Percentiles rank a stretch among this genome's conserved stretches.
Evolutionary conservation across 53 echinoderm and acorn worm genomes (phyloP).

Genomic region (Antedon mediterranea): DNA sequence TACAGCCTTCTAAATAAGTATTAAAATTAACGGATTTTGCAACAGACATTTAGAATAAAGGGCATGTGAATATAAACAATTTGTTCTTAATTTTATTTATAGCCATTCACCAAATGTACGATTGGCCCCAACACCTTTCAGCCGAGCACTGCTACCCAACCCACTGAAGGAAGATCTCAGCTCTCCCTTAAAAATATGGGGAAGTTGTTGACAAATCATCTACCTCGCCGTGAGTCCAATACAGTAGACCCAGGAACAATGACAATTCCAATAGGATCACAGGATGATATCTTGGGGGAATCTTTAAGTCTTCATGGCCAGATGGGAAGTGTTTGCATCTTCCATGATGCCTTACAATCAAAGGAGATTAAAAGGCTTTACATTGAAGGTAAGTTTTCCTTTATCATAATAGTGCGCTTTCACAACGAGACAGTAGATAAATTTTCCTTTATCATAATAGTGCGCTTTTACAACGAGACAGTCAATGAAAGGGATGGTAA

Average conservation of each 20-base stretch:
- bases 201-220: neutral
- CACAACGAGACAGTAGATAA: too few relatives aligned
- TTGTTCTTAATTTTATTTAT: neutral
- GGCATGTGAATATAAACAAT: too few relatives aligned
- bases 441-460: neutral
- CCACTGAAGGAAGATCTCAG: neutral
- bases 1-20: too few relatives aligned
- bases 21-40: too few relatives aligned
- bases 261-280: neutral
- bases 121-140: neutral
- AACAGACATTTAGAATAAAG: too few relatives aligned
- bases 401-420: too few relatives aligned
- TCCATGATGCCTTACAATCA: slow-evolving; percentile 67
- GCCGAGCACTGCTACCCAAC: neutral
- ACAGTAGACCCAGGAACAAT: neutral
- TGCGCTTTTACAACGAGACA: too few relatives aligned
- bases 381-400: slow-evolving; percentile 32
- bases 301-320: slow-evolving; percentile 83
- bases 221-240: neutral
- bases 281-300: slow-evolving; percentile 28
- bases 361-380: slow-evolving; percentile 80
- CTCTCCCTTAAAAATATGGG: neutral
- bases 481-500: too few relatives aligned
- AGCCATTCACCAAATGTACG: slow-evolving; percentile 4
- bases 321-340: slow-evolving; percentile 89